Percentiles rank a stretch among this genome's conserved stretches.
These are phyloP conservation scores for Apostichopus japonicus DNA, from an alignment of 35 echinoderm and acorn worm genomes.

Conservation along the genomic window DNA sequence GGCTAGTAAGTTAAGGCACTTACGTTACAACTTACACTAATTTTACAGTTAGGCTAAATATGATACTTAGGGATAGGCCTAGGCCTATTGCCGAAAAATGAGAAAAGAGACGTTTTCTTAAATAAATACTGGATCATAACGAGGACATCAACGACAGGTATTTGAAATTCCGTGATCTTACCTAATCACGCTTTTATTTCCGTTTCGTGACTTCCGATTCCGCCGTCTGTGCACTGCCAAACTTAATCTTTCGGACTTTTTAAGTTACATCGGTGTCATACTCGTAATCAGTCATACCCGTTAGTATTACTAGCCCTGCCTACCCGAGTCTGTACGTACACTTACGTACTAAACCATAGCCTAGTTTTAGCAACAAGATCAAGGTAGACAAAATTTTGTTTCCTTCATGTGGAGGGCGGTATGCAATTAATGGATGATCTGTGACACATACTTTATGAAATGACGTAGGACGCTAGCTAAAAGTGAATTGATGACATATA, in stretches of 20 bases:
- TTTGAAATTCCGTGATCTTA: neutral
- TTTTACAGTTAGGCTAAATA: too few relatives aligned
- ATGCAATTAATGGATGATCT: neutral
- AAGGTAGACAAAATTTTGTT: neutral
- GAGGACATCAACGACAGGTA: too few relatives aligned
- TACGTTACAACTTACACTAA: too few relatives aligned
- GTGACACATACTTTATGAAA: neutral
- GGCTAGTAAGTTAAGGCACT: too few relatives aligned
- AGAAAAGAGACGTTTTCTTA: too few relatives aligned
- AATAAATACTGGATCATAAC: too few relatives aligned
- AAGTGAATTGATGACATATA: too few relatives aligned
- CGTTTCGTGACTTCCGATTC: slow-evolving; percentile 32
- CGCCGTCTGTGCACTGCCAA: neutral
- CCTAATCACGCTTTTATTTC: slow-evolving; percentile 8
- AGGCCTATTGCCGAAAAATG: too few relatives aligned
- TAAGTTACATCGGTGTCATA: too few relatives aligned
- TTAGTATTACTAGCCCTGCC: neutral
- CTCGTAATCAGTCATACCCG: neutral
- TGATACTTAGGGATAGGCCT: too few relatives aligned
- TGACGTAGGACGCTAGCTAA: neutral
- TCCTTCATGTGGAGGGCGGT: neutral
- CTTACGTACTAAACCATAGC: neutral
- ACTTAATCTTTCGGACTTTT: neutral
- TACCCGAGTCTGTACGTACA: neutral
- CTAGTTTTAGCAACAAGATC: neutral